Base-by-base conservation (phyloP, 2,797 vertebrate genomes). In the Lagorchestes hirsutus region DNA sequence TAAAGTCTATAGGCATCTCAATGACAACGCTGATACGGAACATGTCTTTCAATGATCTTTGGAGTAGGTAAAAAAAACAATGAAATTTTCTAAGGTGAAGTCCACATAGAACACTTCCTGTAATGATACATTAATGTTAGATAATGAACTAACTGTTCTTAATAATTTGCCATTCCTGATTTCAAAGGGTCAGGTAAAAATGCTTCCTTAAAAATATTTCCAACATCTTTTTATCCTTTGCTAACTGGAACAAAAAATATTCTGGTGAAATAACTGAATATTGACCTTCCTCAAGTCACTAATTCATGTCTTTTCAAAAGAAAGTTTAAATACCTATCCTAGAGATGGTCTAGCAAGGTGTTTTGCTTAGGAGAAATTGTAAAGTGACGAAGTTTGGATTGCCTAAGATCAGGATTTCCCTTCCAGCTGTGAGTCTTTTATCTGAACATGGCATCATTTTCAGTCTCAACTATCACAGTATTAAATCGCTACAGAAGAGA, bases 111-210 rank as follows among this genome's bases (percentile, higher is more conserved):
- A 40, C 29, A 22, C 55, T 54, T 12, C 4, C 14, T 59, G 59
- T 6, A 5, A 0, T 24, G 58, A 4, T 14, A 27, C 16, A 16
- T 2, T 87, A 90, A 94, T 16, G 46, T 9, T 27, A 3, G 34
- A 92, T 3, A 18, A 90, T 27, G 57, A 90, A 13, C 31, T 29
- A 16, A 46, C 22, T 27, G 46, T 59, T 91, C 74, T 67, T 55
- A 52, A 46, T 55, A 58, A 50, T 90, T 93, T 97, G 92, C 91
- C 67, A 90, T 95, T 96, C 96, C 96, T 95, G 92, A 98, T 93
- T 92, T 97, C 92, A 97, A 74, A 92, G 92, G 92, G 22, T 74
- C 0, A 1, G 0, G 82, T 0, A 46, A 0, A 10, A 67, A 91
- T 55, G 5, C 62, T 50, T 93, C 94, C 34, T 92, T 92, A 97